phyloP scores from a whole-genome alignment of 1,140 invertebrate genomes.

The Spodoptera frugiperda region DNA sequence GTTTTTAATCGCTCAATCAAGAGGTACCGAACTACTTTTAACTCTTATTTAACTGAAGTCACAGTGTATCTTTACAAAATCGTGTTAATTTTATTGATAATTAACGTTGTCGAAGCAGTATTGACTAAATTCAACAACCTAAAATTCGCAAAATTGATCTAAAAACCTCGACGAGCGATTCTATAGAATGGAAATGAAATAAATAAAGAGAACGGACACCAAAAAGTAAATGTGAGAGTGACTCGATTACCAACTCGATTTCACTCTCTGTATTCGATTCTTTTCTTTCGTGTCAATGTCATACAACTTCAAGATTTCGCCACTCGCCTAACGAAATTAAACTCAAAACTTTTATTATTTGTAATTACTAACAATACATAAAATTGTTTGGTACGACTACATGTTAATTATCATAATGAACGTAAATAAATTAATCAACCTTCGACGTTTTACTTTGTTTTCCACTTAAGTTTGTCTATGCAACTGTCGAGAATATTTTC shows the following conservation, averaged over 20 bases:
- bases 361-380: no score
- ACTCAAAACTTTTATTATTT: no score
- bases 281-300: no score
- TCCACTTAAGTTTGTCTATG: no score
- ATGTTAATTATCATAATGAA: no score
- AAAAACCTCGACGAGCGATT: conserved; percentile 33
- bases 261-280: no score
- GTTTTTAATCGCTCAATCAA: conserved; percentile 54
- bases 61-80: not conserved
- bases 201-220: conserved; percentile 19
- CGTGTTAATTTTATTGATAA: conserved; percentile 7
- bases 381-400: no score
- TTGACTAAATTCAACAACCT: conserved; percentile 7
- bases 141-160: conserved; percentile 10
- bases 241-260: not conserved
- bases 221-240: conserved; percentile 3
- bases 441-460: no score
- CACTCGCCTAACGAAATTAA: no score
- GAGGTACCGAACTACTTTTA: conserved; percentile 22
- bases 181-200: conserved; percentile 41
- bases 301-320: no score
- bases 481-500: not conserved
- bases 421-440: no score
- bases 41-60: not conserved
- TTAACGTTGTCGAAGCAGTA: not conserved